Base-by-base conservation (phyloP, 2,888 invertebrate genomes). In the Epistrophella euchroma region DNA sequence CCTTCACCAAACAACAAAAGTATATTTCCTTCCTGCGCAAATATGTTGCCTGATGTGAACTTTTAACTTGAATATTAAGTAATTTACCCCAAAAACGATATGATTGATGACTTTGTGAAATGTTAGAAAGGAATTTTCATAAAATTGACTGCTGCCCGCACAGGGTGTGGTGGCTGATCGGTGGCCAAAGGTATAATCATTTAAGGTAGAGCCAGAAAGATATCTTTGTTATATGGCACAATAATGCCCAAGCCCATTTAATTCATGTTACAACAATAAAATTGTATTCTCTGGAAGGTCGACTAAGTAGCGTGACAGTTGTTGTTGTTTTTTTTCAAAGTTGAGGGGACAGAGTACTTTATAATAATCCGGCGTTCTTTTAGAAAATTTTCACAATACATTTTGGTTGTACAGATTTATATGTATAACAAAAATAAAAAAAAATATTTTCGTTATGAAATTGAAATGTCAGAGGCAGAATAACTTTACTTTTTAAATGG, bases 91-190 rank as follows among this genome's bases (percentile, higher is more conserved):
- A 58, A 58, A 58, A 45, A 28, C 47, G 58, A 22, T 60, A 81
- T 80, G 80, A 85, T 85, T 85, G 80, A 85, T 80, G 80, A 66
- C 50, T 50, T 62, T 56, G 43, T 62, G 70, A 79, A 81, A 85
- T 81, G 68, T 11, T 35, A 72, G 50, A 60, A 85, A n/a, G n/a
- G n/a, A n/a, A n/a, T n/a, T n/a, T 76, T 85, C 56, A 76, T 80
- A 71, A 68, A 62, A 68, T 7, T 4, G 5, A 56, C n/a, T 25
- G 15, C 28, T 50, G n/a, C n/a, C n/a, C n/a, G n/a, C 64, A 55
- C 77, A 62, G 77, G 73, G 37, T 37, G 70, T 40, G 62, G 47
- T 40, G 40, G 5, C 6, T 43, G 32, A 32, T 32, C 6, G 25
- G 62, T 43, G 43, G 62, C 62, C 19, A 37, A 37, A 60, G 40